Evolutionary conservation across 2,113 vertebrate species (phyloP).

Genomic region (Tyrannus savana): DNA sequence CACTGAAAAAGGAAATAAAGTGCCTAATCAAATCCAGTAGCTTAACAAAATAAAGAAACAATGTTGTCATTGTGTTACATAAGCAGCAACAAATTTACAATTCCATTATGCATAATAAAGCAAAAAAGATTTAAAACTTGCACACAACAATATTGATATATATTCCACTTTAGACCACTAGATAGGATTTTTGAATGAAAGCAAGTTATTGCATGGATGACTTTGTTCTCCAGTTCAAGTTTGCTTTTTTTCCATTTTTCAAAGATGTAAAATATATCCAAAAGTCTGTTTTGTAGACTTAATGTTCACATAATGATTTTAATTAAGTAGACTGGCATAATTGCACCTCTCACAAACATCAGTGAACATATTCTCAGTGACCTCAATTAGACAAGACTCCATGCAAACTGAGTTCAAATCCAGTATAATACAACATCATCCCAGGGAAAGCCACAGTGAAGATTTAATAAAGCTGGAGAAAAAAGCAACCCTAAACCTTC

Average conservation of each 20-base stretch:
- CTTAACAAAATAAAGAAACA: not conserved
- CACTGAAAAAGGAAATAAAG: not conserved
- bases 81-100: not conserved
- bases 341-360: not conserved
- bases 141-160: not conserved
- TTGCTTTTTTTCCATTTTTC: not conserved
- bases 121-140: rapidly evolving
- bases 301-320: not conserved
- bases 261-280: not conserved
- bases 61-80: not conserved
- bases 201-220: not conserved
- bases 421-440: not conserved
- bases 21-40: not conserved
- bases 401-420: not conserved
- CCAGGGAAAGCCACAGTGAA: not conserved
- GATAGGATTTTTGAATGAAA: not conserved
- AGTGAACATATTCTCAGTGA: not conserved
- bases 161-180: not conserved
- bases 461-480: not conserved
- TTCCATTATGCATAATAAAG: not conserved
- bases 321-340: not conserved
- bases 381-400: not conserved
- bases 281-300: not conserved
- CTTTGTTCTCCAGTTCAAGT: not conserved
- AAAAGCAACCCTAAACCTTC: not conserved